Evolutionary conservation across 2,113 vertebrate genomes (phyloP), one percentile per base, ranked within the genome.

Genomic region (Jaculus jaculus): DNA sequence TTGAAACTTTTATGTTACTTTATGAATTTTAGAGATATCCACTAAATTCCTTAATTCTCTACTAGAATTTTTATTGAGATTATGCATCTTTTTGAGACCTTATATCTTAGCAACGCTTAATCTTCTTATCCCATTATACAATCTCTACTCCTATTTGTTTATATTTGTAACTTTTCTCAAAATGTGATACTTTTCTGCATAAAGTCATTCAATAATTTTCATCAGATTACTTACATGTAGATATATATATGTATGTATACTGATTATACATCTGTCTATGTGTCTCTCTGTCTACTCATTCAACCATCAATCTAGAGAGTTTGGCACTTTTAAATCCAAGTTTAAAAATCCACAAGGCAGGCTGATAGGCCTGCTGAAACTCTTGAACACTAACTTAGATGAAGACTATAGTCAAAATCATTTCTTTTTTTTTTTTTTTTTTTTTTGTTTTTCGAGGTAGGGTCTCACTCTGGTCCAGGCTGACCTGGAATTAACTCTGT

Each of bases 181-280:
- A 95, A 87, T 26, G 30, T 78, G 60, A 90, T 68, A 63, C 82
- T 61, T 82, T 92, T 92, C 42, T 84, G 11, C 32, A 39, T 63
- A 65, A 89, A 61, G 1, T 54, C 5, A 92, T 92, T 89, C 39
- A 79, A 51, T 16, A 54, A 63, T 32, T 92, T n/a, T 74, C 21
- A 79, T 47, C 42, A 77, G 17, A 54, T 63, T n/a, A n/a, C n/a
- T n/a, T n/a, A n/a, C n/a, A n/a, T n/a, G n/a, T n/a, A n/a, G n/a
- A n/a, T n/a, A n/a, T n/a, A n/a, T n/a, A n/a, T n/a, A n/a, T n/a
- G n/a, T n/a, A n/a, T n/a, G n/a, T n/a, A n/a, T n/a, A n/a, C n/a
- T n/a, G n/a, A n/a, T n/a, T n/a, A n/a, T n/a, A n/a, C n/a, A n/a
- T n/a, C 3, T 47, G 34, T 78, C 30, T 32, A 47, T 32, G 11